These are phyloP conservation scores for Araneus ventricosus DNA, from an alignment of 1,140 invertebrate genomes.

Conservation along the genomic window DNA sequence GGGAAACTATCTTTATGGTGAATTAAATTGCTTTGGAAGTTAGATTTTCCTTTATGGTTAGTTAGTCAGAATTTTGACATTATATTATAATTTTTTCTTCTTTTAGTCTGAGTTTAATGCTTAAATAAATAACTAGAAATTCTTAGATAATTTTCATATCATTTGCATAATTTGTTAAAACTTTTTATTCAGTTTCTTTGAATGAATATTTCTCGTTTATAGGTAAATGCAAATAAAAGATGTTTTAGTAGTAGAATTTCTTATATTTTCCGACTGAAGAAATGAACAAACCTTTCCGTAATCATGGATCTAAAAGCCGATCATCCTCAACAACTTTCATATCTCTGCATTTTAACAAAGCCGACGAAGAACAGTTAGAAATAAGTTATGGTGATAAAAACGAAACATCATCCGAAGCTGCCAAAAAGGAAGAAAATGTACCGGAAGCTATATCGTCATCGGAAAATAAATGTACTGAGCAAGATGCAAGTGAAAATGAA, in stretches of 20 bases:
- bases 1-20: too few species aligned
- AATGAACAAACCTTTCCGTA: constrained; percentile 69
- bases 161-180: too few species aligned
- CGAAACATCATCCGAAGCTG: background rate
- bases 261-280: background rate
- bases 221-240: background rate
- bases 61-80: too few species aligned
- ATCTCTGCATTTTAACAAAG: constrained; percentile 69
- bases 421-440: constrained; percentile 38
- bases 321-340: constrained; percentile 58
- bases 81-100: too few species aligned
- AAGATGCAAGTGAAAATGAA: constrained; percentile 31
- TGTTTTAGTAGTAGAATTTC: background rate
- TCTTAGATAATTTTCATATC: too few species aligned
- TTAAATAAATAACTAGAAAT: too few species aligned
- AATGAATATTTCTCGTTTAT: background rate
- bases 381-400: constrained; percentile 62
- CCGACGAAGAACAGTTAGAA: constrained; percentile 70
- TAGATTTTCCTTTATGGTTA: too few species aligned
- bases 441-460: background rate
- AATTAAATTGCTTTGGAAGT: too few species aligned
- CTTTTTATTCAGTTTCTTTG: too few species aligned
- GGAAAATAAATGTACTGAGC: background rate
- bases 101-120: too few species aligned
- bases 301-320: constrained; percentile 32